Evolutionary conservation across 2,797 vertebrate species (phyloP).

Genomic region (Okamejei kenojei): DNA sequence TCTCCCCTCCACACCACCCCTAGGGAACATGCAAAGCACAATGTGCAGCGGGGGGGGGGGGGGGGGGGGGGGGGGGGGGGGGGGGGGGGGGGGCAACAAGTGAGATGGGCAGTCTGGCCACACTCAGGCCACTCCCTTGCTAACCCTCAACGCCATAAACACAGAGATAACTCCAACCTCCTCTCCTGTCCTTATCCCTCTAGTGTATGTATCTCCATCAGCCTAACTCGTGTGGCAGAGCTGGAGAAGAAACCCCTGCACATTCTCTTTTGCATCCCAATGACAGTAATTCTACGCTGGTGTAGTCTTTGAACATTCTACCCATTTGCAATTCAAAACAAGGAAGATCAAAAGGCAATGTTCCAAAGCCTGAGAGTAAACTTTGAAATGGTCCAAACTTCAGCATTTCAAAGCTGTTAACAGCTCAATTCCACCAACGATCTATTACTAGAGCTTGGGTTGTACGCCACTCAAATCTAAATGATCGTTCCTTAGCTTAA

Average conservation of each 20-base stretch:
- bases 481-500: background rate
- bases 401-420: conserved; percentile 23
- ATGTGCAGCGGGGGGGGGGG: too few species aligned
- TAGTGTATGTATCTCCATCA: background rate
- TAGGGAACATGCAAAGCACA: background rate
- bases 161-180: too few species aligned
- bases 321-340: conserved; percentile 24
- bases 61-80: background rate
- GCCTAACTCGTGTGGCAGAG: background rate
- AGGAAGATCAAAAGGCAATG: background rate
- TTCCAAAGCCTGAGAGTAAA: background rate
- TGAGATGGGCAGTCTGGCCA: background rate
- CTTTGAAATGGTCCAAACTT: background rate
- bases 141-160: background rate
- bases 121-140: background rate
- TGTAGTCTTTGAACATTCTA: conserved; percentile 34
- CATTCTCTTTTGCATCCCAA: conserved; percentile 33
- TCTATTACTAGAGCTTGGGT: background rate
- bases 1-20: background rate
- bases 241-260: background rate
- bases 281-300: conserved; percentile 3
- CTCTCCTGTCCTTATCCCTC: background rate
- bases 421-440: background rate
- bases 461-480: background rate
- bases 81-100: background rate